Evolutionary conservation across 2,888 invertebrate species (phyloP), one percentile per base, ranked within the genome.

Genomic region (Amiota mariae): DNA sequence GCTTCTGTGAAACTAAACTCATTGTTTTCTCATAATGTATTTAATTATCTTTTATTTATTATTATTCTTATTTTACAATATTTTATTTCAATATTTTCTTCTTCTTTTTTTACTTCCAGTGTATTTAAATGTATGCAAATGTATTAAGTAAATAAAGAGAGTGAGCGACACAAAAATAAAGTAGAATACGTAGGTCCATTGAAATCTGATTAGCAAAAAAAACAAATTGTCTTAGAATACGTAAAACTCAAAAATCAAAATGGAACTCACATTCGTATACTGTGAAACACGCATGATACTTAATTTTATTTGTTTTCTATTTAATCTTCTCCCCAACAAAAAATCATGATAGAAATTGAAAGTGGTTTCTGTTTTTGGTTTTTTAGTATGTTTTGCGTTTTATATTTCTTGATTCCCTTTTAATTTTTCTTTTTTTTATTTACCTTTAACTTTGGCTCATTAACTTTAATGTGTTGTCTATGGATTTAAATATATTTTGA

Each of bases 151-250:
- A 63, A 24, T n/a, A 24, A 3, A 24, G n/a, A 11, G 8, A 10
- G 18, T 8, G 36, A 11, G 11, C 13, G 13, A 63, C 12, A 63
- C 63, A 18, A 12, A 36, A 63, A 54, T n/a, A 54, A 8, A 54
- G 54, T 54, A 12, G 54, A 12, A 54, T n/a, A 54, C n/a, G 8
- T 6, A 36, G 36, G 36, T 36, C 8, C 36, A 36, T 36, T 51
- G 18, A 68, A 24, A 68, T 68, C 54, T 54, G 67, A 68, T 68
- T 51, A 68, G 36, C 54, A 68, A 68, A 68, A 24, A 54, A 68
- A 68, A 68, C 20, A 68, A 68, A 68, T 4, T 1, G 36, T n/a
- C 48, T 49, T 66, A 63, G 63, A 63, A 63, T n/a, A 51, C 59
- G 20, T 2, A 20, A 20, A n/a, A 51, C n/a, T 8, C 54, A 59